phyloP scores from a whole-genome alignment of 1,140 invertebrate species.

The Contarinia nasturtii region DNA sequence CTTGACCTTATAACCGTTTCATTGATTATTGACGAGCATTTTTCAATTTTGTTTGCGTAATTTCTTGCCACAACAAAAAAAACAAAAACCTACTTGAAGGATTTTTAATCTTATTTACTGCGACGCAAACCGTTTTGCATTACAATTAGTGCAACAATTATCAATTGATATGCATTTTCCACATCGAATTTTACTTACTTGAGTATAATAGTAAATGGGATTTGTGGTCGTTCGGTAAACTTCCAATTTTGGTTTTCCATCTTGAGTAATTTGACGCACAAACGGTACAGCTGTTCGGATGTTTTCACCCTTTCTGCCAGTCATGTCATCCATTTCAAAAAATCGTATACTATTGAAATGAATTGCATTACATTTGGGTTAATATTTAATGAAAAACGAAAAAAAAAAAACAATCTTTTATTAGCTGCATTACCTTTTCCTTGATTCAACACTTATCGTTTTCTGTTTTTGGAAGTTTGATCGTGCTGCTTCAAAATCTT shows the following conservation, averaged over 20 bases:
- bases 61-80: too few relatives aligned
- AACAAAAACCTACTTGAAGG: too few relatives aligned
- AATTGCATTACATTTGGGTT: neutral
- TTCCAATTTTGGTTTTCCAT: slow-evolving; percentile 24
- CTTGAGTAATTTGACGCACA: slow-evolving; percentile 29
- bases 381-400: too few relatives aligned
- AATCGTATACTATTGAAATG: slow-evolving; percentile 14
- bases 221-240: slow-evolving; percentile 30
- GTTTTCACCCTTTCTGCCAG: slow-evolving; percentile 31
- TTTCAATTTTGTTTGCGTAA: too few relatives aligned
- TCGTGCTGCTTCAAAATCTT: slow-evolving; percentile 15
- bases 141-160: too few relatives aligned
- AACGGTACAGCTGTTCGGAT: slow-evolving; percentile 32
- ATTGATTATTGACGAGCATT: too few relatives aligned
- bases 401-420: too few relatives aligned
- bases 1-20: too few relatives aligned
- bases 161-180: too few relatives aligned
- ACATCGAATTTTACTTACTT: slow-evolving; percentile 24
- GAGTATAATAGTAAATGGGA: slow-evolving; percentile 31
- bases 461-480: slow-evolving; percentile 20
- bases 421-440: slow-evolving; percentile 23
- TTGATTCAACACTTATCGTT: slow-evolving; percentile 21
- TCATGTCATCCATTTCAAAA: slow-evolving; percentile 38
- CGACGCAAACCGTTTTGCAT: too few relatives aligned
- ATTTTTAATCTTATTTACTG: too few relatives aligned